phyloP scores from a whole-genome alignment of 1,140 invertebrate species.

The Coboldia fuscipes region DNA sequence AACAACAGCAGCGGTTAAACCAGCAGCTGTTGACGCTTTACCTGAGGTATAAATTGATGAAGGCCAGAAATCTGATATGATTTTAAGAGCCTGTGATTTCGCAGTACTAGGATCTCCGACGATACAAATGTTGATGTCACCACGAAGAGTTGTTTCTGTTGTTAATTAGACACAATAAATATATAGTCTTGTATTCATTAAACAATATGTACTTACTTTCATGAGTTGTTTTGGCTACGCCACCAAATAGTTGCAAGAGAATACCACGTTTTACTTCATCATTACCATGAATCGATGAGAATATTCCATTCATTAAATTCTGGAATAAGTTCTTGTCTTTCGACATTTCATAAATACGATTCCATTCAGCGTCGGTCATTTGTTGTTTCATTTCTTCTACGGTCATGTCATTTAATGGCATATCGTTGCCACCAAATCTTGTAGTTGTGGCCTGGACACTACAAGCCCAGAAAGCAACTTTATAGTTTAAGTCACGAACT shows the following conservation, averaged over 20 bases:
- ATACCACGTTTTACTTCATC: conserved; percentile 95
- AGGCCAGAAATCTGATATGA: conserved; percentile 76
- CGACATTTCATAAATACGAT: conserved; percentile 93
- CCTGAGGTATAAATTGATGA: conserved; percentile 96
- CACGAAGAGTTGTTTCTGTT: conserved; percentile 52
- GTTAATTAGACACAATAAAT: no score
- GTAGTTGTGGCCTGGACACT: conserved; percentile 70
- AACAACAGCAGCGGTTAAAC: conserved; percentile 94
- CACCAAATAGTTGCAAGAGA: conserved; percentile 92
- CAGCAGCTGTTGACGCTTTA: conserved; percentile 93
- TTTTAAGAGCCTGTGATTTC: conserved; percentile 94
- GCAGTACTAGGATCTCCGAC: conserved; percentile 98
- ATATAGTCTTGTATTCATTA: neutral
- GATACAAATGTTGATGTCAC: conserved; percentile 95
- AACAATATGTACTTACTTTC: conserved; percentile 38
- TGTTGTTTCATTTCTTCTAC: conserved; percentile 82
- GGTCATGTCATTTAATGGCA: conserved; percentile 60
- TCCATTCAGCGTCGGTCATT: conserved; percentile 90
- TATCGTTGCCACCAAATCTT: conserved; percentile 57
- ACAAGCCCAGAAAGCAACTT: conserved; percentile 87
- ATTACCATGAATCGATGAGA: conserved; percentile 94
- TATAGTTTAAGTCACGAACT: conserved; percentile 88
- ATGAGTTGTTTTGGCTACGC: conserved; percentile 84
- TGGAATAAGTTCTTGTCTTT: conserved; percentile 79
- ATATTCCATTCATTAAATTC: conserved; percentile 82